Evolutionary conservation across 1,140 invertebrate genomes (phyloP), one percentile per base, ranked within the genome.

Genomic region (Psix sp.): DNA sequence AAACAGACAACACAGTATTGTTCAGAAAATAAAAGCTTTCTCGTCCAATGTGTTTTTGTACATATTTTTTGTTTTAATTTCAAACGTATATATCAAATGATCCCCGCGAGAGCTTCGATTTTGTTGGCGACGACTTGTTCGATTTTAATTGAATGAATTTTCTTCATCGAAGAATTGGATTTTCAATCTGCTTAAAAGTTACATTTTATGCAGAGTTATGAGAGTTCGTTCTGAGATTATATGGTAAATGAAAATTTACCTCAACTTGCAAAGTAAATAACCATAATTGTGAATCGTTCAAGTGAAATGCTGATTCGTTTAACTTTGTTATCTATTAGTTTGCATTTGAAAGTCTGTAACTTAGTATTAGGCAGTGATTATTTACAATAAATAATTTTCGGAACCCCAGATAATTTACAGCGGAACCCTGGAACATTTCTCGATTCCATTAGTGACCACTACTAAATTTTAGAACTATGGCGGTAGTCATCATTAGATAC

Each of bases 111-210:
- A 24, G 7, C 21, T 24, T 24, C n/a, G n/a, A n/a, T 24, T 24
- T 3, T 7, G 7, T 4, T 24, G 21, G 21, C 21, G 21, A 4
- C 21, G 21, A 24, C 3, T 24, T 4, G 21, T 24, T 24, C 21
- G 3, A 24, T 24, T 24, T 24, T 4, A 31, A 9, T 31, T 13
- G 18, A n/a, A 35, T 48, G 9, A 2, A 38, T 52, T 52, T 13
- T 52, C 40, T 26, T 40, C 14, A 10, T 33, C 10, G 0, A 13
- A 31, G 26, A 52, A 21, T 52, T 40, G 14, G 36, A 26, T 52
- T 39, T 39, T 52, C 29, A 51, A 51, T 51, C 46, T 36, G 20
- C 46, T 51, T 51, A 38, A 15, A 45, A 45, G 21, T 45, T 45
- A 29, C 42, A 26, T 36, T 13, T 36, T 26, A 43, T 7, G 1